Evolutionary conservation across 2,797 vertebrate genomes (phyloP), one percentile per base, ranked within the genome.

Genomic region (Sylvia borin): DNA sequence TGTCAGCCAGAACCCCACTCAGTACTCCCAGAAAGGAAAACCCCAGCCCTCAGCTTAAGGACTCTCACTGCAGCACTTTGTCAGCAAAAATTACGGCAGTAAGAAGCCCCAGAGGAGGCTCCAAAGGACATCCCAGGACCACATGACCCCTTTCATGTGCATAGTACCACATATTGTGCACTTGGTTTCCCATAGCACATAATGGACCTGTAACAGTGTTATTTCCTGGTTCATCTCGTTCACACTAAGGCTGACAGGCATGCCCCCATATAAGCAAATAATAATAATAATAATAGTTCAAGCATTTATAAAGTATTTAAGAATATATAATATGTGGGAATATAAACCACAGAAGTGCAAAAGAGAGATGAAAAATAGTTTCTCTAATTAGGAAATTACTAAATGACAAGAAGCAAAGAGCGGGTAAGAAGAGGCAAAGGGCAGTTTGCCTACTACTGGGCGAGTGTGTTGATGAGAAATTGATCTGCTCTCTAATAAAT

Each of bases 401-500:
- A 70, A 60, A 87, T 8, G 12, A 24, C 0, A 1, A 80, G 48
- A 75, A 71, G 65, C 43, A 81, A 72, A 78, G 91, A 84, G 65
- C 62, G 78, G 76, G 70, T 43, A 60, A 72, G 65, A 62, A 75
- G 65, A 91, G 58, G 79, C 16, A 8, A 88, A 90, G 79, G 89
- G 73, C 87, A 94, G 58, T n/a, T 91, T 78, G 54, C n/a, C 62
- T 66, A 57, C 1, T 19, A 29, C n/a, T 0, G 5, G 32, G 26
- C 50, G 45, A 82, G 68, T 77, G 54, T 4, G n/a, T 51, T 90
- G 74, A 91, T 84, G 87, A 96, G 93, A 78, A 94, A 96, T 92
- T 47, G 91, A 91, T 95, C 91, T 4, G 5, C 62, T 62, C 48
- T 53, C 62, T 90, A 70, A 90, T 84, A 90, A 86, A 96, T 93